phyloP scores from a whole-genome alignment of 2,888 invertebrate genomes.

The Leucophora obtusa region DNA sequence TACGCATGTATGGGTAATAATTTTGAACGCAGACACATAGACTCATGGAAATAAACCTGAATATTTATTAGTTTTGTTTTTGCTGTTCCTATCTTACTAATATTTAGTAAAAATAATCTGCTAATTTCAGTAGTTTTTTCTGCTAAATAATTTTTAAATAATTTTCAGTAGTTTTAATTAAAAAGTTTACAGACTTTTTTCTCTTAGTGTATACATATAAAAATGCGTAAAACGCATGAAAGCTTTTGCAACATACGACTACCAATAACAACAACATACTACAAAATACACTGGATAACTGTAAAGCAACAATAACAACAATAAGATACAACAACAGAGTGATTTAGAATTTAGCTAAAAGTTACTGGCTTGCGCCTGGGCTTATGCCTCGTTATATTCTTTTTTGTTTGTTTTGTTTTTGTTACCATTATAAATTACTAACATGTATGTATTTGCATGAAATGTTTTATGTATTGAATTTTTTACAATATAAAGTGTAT shows the following conservation, averaged over 20 bases:
- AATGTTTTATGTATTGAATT: slow-evolving; percentile 22
- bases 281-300: not conserved
- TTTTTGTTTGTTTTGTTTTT: slow-evolving; percentile 32
- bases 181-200: too few relatives aligned
- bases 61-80: too few relatives aligned
- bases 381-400: slow-evolving; percentile 16
- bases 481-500: not conserved
- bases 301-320: slow-evolving; percentile 20
- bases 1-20: not conserved
- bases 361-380: slow-evolving; percentile 40
- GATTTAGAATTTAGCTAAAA: slow-evolving; percentile 56
- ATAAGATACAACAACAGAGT: slow-evolving; percentile 13
- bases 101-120: too few relatives aligned
- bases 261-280: slow-evolving; percentile 1
- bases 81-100: too few relatives aligned
- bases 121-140: too few relatives aligned
- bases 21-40: not conserved
- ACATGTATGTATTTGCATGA: slow-evolving; percentile 46
- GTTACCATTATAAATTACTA: slow-evolving; percentile 36
- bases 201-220: slow-evolving; percentile 10
- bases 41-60: too few relatives aligned
- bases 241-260: slow-evolving; percentile 47
- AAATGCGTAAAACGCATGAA: slow-evolving; percentile 54
- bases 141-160: too few relatives aligned
- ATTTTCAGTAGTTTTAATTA: too few relatives aligned